Evolutionary conservation across 2,888 invertebrate genomes (phyloP).

Genomic region (Phania funesta): DNA sequence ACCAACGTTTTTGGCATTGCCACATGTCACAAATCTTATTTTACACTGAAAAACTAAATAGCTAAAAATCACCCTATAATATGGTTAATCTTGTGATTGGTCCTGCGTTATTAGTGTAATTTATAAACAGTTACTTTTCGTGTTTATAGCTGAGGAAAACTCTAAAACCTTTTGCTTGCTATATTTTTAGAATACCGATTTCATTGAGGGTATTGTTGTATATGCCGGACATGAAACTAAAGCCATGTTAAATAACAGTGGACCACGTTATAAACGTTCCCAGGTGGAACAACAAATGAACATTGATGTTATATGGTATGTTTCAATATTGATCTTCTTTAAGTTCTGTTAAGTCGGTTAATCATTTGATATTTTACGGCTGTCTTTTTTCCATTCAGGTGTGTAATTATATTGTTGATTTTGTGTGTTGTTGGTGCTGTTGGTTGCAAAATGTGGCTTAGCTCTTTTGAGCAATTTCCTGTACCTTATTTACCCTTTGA

Average conservation of each 20-base stretch:
- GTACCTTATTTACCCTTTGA: slow-evolving; percentile 86
- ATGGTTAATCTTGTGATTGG: no score
- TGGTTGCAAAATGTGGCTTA: slow-evolving; percentile 93
- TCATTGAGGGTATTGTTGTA: slow-evolving; percentile 96
- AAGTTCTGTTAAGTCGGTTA: background rate
- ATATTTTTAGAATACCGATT: slow-evolving; percentile 91
- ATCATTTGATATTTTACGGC: background rate
- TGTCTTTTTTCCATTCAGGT: slow-evolving; percentile 79
- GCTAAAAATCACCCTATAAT: no score
- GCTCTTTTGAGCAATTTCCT: slow-evolving; percentile 80
- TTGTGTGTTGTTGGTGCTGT: slow-evolving; percentile 95
- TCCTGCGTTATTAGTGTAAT: no score
- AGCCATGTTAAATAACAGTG: slow-evolving; percentile 98
- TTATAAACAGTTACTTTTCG: no score
- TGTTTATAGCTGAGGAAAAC: no score
- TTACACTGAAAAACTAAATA: no score
- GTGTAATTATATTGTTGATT: slow-evolving; percentile 93
- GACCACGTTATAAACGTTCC: slow-evolving; percentile 95
- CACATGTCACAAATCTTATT: no score
- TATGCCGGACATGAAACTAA: slow-evolving; percentile 99
- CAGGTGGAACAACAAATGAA: slow-evolving; percentile 96
- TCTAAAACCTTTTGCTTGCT: no score
- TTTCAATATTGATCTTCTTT: slow-evolving; percentile 75
- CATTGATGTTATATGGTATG: slow-evolving; percentile 97
- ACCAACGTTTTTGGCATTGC: no score